Percentiles rank a stretch among this genome's conserved stretches.
Conservation (phyloP, 2,888 invertebrate genomes). For the Agriotes lineatus region DNA sequence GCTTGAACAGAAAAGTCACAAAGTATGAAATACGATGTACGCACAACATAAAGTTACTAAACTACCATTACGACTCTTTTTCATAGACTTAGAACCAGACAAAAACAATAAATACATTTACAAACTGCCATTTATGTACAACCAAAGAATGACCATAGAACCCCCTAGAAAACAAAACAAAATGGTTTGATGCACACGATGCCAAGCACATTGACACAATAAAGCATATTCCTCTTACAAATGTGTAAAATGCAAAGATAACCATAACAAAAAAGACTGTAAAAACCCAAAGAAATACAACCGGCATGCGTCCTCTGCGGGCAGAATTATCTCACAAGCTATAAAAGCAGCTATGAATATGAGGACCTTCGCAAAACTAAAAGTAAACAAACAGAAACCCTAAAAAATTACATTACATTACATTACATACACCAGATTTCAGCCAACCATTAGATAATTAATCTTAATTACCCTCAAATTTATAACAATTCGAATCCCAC, state of each 20-base stretch:
- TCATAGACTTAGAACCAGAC: conserved; percentile 43
- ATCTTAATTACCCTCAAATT: too few relatives aligned
- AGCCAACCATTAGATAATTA: too few relatives aligned
- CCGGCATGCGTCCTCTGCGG: conserved; percentile 40
- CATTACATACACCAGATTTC: too few relatives aligned
- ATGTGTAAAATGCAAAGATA: conserved; percentile 48
- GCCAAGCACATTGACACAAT: conserved; percentile 47
- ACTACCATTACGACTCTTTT: conserved; percentile 42
- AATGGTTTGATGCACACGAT: conserved; percentile 48
- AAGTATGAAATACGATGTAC: conserved; percentile 42
- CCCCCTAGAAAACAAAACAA: conserved; percentile 38
- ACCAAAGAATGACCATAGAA: conserved; percentile 40
- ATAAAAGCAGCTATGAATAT: conserved; percentile 32
- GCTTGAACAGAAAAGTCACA: conserved; percentile 32
- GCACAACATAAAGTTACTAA: conserved; percentile 37
- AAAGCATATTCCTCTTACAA: conserved; percentile 43
- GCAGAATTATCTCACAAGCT: conserved; percentile 40
- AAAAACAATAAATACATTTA: conserved; percentile 44
- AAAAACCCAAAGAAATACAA: conserved; percentile 26
- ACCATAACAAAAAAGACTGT: conserved; percentile 42
- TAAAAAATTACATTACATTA: too few relatives aligned
- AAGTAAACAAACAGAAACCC: neutral
- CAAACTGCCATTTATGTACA: conserved; percentile 34
- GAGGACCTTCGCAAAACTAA: conserved; percentile 31
- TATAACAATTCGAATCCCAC: too few relatives aligned